Evolutionary conservation across 2,888 invertebrate genomes (phyloP), one percentile per base, ranked within the genome.

Genomic region (Limnephilus lunatus): DNA sequence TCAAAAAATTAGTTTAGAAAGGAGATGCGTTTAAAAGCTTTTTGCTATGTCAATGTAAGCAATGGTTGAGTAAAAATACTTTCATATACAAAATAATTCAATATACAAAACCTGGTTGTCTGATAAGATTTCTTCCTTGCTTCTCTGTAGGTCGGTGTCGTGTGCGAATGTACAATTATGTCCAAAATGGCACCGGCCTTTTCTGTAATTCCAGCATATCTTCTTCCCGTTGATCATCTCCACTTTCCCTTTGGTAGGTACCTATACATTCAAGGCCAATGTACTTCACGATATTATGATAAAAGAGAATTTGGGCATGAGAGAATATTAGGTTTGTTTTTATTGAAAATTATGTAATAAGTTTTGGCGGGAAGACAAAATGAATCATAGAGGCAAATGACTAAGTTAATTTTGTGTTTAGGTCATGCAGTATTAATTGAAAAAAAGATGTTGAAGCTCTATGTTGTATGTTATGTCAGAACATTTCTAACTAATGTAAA

Each of bases 131-230:
- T 97, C 97, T 90, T 96, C 96, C 44, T 95, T 95, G 86, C 96
- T 96, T 94, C 97, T 97, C 94, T 97, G 97, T 53, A 98, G 95
- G 95, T 99, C 98, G 0, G 98, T 98, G 94, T 98, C 98, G 95
- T 99, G 99, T 0, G 98, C 98, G 95, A 97, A 99, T 94, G 98
- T 98, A 95, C 99, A 99, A 94, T 98, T 98, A 94, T 98, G 98
- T 0, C 99, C 99, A 95, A 98, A 99, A 90, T 98, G 97, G 95
- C 99, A 99, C 53, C 98, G 97, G 1, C 99, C 99, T 95, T 98
- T 98, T 81, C 98, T 96, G 95, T 98, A 98, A 95, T 98, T 99
- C 98, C 98, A 99, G 95, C 99, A 99, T 93, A 99, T 98, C 95
- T 98, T 98, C 94, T 98, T 98, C 0, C 98, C 98, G 94, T 98